Percentiles rank a stretch among this genome's conserved stretches.
Evolutionary conservation across 2,113 vertebrate species (phyloP).

Genomic region (Copsychus sechellarum): DNA sequence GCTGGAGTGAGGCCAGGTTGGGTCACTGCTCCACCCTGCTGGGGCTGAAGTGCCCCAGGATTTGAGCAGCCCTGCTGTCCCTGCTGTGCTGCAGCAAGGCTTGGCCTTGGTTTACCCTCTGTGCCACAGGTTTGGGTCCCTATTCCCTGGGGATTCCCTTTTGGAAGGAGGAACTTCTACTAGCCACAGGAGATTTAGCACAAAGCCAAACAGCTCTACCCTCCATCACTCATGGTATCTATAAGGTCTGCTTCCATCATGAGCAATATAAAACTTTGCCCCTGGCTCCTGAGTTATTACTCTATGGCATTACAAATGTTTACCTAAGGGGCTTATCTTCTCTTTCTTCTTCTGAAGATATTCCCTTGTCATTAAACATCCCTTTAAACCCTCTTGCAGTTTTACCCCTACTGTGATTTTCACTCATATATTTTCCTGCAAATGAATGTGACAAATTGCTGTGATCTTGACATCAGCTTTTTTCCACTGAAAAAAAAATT

Average conservation of each 20-base stretch:
- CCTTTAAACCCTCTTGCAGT: neutral
- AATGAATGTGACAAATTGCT: neutral
- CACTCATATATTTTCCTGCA: neutral
- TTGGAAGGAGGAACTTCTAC: neutral
- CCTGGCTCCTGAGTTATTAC: neutral
- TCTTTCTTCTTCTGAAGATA: neutral
- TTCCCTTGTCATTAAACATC: neutral
- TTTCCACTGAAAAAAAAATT: neutral
- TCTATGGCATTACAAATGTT: neutral
- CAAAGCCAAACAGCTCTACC: neutral
- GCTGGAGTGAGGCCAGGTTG: neutral
- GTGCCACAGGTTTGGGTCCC: neutral
- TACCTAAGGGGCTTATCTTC: neutral
- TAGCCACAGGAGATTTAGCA: neutral
- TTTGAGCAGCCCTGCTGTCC: neutral
- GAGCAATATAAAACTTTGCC: neutral
- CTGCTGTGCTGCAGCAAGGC: neutral
- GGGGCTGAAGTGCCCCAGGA: fast-evolving
- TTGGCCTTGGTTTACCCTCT: neutral
- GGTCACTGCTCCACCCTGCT: neutral
- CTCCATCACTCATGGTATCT: neutral
- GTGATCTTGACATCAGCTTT: neutral
- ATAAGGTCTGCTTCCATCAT: neutral
- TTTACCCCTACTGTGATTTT: neutral
- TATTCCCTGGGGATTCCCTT: neutral